Conservation (phyloP, 2,113 vertebrate genomes). For the Eleginops maclovinus region DNA sequence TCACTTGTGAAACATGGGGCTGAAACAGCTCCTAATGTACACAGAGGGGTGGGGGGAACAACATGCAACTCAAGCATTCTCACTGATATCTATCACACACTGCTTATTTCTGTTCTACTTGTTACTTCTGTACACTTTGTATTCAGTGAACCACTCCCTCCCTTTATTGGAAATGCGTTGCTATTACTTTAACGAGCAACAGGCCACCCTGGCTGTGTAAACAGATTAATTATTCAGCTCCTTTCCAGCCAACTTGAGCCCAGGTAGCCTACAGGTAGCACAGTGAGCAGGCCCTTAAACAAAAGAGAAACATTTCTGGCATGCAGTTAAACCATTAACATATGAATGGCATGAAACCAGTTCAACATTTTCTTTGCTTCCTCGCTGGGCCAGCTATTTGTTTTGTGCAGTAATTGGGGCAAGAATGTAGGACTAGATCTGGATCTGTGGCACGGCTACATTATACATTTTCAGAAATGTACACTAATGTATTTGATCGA, state of each 20-base stretch:
- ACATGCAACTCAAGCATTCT: conserved; percentile 11
- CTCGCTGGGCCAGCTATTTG: conserved; percentile 61
- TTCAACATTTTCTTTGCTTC: conserved; percentile 52
- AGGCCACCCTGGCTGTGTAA: background rate
- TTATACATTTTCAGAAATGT: conserved; percentile 20
- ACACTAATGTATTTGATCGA: conserved; percentile 19
- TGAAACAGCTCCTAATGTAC: conserved; percentile 41
- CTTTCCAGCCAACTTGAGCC: conserved; percentile 35
- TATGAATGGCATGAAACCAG: conserved; percentile 72
- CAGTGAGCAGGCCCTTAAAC: background rate
- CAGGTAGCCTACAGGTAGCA: conserved; percentile 39
- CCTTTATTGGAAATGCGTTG: background rate
- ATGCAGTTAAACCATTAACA: conserved; percentile 68
- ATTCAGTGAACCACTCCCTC: background rate
- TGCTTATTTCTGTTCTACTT: background rate
- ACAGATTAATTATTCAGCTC: conserved; percentile 60
- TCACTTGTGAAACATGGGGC: conserved; percentile 47
- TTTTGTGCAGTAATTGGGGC: conserved; percentile 77
- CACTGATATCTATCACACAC: background rate
- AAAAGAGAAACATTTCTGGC: conserved; percentile 43
- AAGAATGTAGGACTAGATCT: conserved; percentile 73
- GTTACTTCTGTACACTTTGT: background rate
- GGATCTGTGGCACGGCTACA: conserved; percentile 41
- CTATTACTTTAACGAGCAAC: conserved; percentile 1
- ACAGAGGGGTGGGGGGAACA: conserved; percentile 2